Conservation (phyloP, 2,113 vertebrate genomes). For the Urocynchramus pylzowi region DNA sequence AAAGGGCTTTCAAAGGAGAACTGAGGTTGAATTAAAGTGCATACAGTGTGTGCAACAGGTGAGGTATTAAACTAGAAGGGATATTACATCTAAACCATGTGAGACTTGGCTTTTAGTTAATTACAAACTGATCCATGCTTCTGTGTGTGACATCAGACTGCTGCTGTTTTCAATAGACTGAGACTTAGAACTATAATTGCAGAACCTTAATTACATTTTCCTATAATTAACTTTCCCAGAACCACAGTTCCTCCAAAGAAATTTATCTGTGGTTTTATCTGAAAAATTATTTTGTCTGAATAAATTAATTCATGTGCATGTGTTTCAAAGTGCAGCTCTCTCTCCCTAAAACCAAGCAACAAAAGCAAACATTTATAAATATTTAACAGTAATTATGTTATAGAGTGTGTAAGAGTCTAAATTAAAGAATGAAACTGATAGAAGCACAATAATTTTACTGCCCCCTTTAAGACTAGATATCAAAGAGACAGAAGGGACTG, state of each 20-base stretch:
- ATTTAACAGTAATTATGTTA: neutral
- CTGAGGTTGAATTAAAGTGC: neutral
- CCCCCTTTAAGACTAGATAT: neutral
- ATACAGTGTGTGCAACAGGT: neutral
- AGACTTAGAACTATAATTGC: neutral
- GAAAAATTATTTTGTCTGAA: constrained; percentile 2
- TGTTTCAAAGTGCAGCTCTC: neutral
- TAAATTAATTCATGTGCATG: neutral
- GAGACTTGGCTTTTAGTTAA: neutral
- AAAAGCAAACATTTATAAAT: neutral
- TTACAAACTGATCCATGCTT: constrained; percentile 6
- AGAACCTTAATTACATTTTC: constrained; percentile 36
- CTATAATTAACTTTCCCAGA: constrained; percentile 12
- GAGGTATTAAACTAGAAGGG: neutral
- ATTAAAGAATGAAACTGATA: neutral
- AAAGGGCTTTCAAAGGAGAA: neutral
- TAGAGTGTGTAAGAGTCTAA: neutral
- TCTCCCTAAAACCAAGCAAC: neutral
- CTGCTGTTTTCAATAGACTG: constrained; percentile 20
- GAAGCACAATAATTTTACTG: neutral
- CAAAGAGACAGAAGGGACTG: neutral
- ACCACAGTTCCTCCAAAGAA: neutral
- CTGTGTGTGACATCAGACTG: neutral
- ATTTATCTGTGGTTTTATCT: neutral
- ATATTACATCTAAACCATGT: neutral